A percentile compares a stretch with the other conserved stretches of the same genome.
Conservation (phyloP, 2,888 invertebrate genomes). For the Saturnia japonica region DNA sequence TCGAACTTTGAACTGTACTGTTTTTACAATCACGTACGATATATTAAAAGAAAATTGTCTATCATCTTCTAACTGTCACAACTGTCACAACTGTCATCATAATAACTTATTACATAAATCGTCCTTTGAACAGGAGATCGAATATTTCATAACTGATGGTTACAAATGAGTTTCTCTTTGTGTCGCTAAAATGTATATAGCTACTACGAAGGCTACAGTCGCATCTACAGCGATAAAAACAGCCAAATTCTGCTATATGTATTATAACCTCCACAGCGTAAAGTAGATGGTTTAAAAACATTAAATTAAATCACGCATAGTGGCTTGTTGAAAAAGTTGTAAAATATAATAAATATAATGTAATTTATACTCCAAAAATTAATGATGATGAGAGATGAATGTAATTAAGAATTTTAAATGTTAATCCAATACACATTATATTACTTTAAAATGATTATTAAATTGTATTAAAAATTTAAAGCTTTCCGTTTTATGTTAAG, state of each 20-base stretch:
- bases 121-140: neutral
- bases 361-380: no score
- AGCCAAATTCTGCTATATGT: neutral
- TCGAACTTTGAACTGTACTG: neutral
- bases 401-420: no score
- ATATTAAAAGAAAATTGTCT: neutral
- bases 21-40: neutral
- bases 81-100: neutral
- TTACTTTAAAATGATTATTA: no score
- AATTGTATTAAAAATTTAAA: no score
- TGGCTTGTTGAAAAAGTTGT: no score
- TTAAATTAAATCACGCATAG: no score
- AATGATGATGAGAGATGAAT: no score
- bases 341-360: no score
- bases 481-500: no score
- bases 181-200: neutral
- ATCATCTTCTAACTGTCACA: neutral
- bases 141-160: neutral
- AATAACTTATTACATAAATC: conserved; percentile 2
- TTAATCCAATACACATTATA: no score
- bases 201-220: neutral
- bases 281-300: no score
- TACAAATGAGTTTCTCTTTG: neutral
- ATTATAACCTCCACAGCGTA: no score
- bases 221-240: neutral